Percentiles rank a stretch among this genome's conserved stretches.
Conservation (phyloP, 1,140 invertebrate genomes). For the Apocrypta bakeri region DNA sequence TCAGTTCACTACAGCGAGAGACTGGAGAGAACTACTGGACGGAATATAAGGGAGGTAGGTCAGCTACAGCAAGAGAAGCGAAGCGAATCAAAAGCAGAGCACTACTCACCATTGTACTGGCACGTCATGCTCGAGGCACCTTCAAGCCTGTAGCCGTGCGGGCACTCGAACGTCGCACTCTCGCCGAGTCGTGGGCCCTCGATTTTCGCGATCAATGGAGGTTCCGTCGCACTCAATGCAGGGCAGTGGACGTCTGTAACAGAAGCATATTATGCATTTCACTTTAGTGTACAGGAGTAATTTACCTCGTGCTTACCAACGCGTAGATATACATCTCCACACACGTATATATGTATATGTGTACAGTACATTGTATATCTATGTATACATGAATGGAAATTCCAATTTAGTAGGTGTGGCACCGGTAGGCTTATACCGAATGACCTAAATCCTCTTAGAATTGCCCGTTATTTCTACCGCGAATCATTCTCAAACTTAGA, state of each 20-base stretch:
- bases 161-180: conserved; percentile 80
- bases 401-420: neutral
- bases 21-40: too few species aligned
- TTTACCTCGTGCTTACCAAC: too few species aligned
- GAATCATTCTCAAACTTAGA: neutral
- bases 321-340: too few species aligned
- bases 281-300: neutral
- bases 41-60: too few species aligned
- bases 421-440: neutral
- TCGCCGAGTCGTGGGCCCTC: conserved; percentile 83
- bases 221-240: conserved; percentile 69
- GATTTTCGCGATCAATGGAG: conserved; percentile 76
- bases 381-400: neutral
- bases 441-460: neutral
- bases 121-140: conserved; percentile 83
- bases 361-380: neutral
- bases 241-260: conserved; percentile 79
- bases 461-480: too few species aligned
- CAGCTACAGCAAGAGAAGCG: neutral
- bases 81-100: neutral
- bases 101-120: conserved; percentile 79
- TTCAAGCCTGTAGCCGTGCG: conserved; percentile 81
- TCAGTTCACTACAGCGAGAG: neutral
- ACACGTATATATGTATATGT: too few species aligned
- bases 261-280: conserved; percentile 41